These are phyloP conservation scores for Heliconius cydno DNA, from an alignment of 2,888 invertebrate species.

Conservation along the genomic window DNA sequence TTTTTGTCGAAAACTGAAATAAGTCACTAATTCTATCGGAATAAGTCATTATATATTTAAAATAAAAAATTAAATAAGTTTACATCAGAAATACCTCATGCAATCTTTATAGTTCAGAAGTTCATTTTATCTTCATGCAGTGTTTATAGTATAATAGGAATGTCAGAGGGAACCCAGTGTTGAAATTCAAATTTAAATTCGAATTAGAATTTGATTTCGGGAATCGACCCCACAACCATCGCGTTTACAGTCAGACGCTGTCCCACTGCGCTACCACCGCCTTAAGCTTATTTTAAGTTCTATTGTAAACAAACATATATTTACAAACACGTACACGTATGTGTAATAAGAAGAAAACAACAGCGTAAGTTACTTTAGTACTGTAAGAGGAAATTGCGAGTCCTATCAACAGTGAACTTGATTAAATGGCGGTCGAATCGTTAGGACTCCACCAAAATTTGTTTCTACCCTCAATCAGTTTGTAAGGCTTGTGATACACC, in stretches of 20 bases:
- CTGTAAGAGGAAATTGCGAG: slow-evolving; percentile 55
- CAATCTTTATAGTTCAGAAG: too few relatives aligned
- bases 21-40: too few relatives aligned
- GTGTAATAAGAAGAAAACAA: neutral
- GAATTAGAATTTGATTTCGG: too few relatives aligned
- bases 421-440: slow-evolving; percentile 73
- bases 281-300: neutral
- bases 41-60: too few relatives aligned
- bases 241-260: neutral
- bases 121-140: too few relatives aligned
- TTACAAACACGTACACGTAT: neutral
- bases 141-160: too few relatives aligned
- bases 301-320: neutral
- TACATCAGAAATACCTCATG: too few relatives aligned
- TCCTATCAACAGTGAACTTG: slow-evolving; percentile 73
- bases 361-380: neutral
- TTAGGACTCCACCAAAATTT: slow-evolving; percentile 66
- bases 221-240: neutral
- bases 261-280: neutral
- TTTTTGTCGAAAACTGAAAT: too few relatives aligned
- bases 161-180: too few relatives aligned
- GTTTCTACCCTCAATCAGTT: slow-evolving; percentile 64
- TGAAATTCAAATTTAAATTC: too few relatives aligned
- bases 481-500: neutral
- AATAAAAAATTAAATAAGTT: too few relatives aligned